A percentile compares a stretch with the other conserved stretches of the same genome.
phyloP scores from a whole-genome alignment of 1,140 invertebrate species.

The Macrotrachela quadricornifera region DNA sequence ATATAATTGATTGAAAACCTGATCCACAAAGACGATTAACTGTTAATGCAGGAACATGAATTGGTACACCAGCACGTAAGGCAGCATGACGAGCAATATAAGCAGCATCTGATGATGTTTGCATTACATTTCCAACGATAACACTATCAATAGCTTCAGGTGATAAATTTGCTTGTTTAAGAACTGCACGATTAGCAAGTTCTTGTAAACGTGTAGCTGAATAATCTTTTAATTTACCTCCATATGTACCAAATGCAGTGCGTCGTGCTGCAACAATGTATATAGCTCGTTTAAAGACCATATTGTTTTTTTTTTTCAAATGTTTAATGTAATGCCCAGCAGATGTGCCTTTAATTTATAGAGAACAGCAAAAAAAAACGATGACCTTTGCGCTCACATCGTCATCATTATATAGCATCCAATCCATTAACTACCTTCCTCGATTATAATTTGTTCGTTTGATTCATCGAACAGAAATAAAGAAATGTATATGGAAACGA shows the following conservation, averaged over 20 bases:
- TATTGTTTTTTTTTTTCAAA: background rate
- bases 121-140: conserved; percentile 66
- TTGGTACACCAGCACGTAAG: conserved; percentile 58
- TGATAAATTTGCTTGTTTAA: conserved; percentile 54
- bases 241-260: conserved; percentile 94
- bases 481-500: too few relatives aligned
- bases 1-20: conserved; percentile 78
- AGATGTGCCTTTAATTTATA: too few relatives aligned
- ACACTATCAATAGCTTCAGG: conserved; percentile 38
- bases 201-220: conserved; percentile 51
- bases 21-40: conserved; percentile 70
- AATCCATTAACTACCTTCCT: too few relatives aligned
- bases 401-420: too few relatives aligned
- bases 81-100: conserved; percentile 66
- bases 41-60: conserved; percentile 52
- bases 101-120: conserved; percentile 60
- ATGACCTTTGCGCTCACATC: too few relatives aligned
- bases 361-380: too few relatives aligned
- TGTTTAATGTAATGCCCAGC: too few relatives aligned
- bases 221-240: conserved; percentile 65
- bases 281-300: conserved; percentile 37
- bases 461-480: too few relatives aligned
- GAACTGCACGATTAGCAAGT: conserved; percentile 54
- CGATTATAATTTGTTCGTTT: too few relatives aligned
- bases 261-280: conserved; percentile 89